Evolutionary conservation across 2,797 vertebrate species (phyloP).

Genomic region (Jordanella pulchra): DNA sequence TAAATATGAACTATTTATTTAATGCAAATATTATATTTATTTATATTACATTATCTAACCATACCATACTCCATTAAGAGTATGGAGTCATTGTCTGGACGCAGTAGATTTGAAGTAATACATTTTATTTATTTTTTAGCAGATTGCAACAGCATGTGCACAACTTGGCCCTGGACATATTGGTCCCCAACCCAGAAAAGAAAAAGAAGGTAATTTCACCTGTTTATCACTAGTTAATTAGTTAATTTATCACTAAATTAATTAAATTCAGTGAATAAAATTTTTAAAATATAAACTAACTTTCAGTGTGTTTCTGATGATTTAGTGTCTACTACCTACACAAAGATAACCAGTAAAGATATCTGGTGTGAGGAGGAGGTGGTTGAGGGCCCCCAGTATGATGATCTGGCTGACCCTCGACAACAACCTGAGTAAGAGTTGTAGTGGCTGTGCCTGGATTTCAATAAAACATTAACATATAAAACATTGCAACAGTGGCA

Average conservation of each 20-base stretch:
- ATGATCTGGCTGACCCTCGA: slow-evolving; percentile 72
- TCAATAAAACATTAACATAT: neutral
- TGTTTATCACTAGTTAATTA: neutral
- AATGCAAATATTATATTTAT: neutral
- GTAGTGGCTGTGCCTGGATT: neutral
- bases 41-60: neutral
- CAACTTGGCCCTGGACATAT: slow-evolving; percentile 70
- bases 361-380: slow-evolving; percentile 81
- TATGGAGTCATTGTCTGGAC: neutral
- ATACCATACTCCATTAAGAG: neutral
- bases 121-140: slow-evolving; percentile 2
- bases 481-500: no score
- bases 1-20: neutral
- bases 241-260: no score
- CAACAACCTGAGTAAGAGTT: slow-evolving; percentile 78
- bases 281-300: neutral
- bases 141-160: slow-evolving; percentile 44
- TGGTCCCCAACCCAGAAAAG: slow-evolving; percentile 47
- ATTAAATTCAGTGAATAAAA: neutral
- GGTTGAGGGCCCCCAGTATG: slow-evolving; percentile 71
- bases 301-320: neutral
- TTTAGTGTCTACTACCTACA: slow-evolving; percentile 37
- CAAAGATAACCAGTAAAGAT: slow-evolving; percentile 64
- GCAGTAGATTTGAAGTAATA: neutral
- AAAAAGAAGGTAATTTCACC: slow-evolving; percentile 44